These are phyloP conservation scores for Mimumesa dahlbomi DNA, from an alignment of 2,888 invertebrate genomes.

Conservation along the genomic window DNA sequence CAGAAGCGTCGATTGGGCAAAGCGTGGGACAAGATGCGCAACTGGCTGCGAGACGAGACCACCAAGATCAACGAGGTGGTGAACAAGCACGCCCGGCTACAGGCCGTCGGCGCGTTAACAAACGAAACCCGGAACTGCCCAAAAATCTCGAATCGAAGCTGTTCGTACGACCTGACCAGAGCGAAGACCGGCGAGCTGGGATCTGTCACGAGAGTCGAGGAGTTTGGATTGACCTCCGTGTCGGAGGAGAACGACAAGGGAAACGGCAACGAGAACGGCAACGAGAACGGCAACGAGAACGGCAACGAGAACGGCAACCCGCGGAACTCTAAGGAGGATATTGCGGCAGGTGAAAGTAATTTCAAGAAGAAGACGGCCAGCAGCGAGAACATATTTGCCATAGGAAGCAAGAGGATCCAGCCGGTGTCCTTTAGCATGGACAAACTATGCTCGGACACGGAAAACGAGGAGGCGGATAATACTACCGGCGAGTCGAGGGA, in stretches of 20 bases:
- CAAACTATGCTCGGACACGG: slow-evolving; percentile 64
- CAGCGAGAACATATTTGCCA: slow-evolving; percentile 63
- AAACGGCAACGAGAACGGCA: not conserved
- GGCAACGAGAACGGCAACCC: no score
- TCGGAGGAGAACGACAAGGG: not conserved
- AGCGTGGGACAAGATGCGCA: slow-evolving; percentile 75
- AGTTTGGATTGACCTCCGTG: slow-evolving; percentile 65
- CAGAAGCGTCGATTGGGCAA: slow-evolving; percentile 67
- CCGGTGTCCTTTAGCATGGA: slow-evolving; percentile 72
- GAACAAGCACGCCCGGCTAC: slow-evolving; percentile 72
- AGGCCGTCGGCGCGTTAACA: slow-evolving; percentile 73
- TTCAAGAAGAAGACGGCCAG: slow-evolving; percentile 64
- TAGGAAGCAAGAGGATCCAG: slow-evolving; percentile 42
- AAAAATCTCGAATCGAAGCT: no score
- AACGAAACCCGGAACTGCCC: no score
- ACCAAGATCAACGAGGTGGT: slow-evolving; percentile 73
- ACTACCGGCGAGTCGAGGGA: slow-evolving; percentile 40
- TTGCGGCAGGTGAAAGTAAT: slow-evolving; percentile 14
- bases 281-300: not conserved
- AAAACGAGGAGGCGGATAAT: slow-evolving; percentile 31
- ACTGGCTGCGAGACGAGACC: slow-evolving; percentile 75
- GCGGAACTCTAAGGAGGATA: slow-evolving; percentile 2
- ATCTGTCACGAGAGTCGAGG: slow-evolving; percentile 70
- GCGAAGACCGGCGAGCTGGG: slow-evolving; percentile 65
- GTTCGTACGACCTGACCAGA: slow-evolving; percentile 74